A percentile compares a stretch with the other conserved stretches of the same genome.
Evolutionary conservation across 2,797 vertebrate species (phyloP).

Genomic region (Enteromius argenteus): DNA sequence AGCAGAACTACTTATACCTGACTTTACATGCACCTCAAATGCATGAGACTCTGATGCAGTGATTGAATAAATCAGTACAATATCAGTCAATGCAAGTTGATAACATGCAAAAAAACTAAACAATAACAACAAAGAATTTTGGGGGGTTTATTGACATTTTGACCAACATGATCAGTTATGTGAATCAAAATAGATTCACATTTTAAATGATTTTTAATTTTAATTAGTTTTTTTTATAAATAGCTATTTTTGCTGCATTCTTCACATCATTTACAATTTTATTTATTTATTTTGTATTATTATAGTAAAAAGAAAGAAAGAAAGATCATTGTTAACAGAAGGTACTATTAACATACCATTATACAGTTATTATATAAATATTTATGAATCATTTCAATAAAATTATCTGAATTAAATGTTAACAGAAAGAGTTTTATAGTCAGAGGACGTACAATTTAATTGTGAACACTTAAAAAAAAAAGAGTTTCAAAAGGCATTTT

Average conservation of each 20-base stretch:
- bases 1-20: neutral
- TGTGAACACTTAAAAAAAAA: neutral
- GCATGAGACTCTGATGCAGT: neutral
- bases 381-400: neutral
- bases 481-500: neutral
- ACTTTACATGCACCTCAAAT: conserved; percentile 1
- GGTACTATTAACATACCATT: neutral
- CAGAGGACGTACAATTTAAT: neutral
- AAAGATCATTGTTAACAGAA: too few species aligned
- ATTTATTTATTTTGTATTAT: too few species aligned
- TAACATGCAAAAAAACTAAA: neutral
- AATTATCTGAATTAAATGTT: neutral
- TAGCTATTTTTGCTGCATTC: neutral
- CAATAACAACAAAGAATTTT: too few species aligned
- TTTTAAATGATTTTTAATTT: neutral
- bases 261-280: neutral
- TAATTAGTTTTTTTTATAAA: too few species aligned
- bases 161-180: neutral
- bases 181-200: too few species aligned
- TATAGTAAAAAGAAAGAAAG: too few species aligned
- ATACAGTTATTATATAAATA: neutral
- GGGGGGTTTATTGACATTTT: neutral
- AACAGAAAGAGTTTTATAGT: neutral
- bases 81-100: neutral
- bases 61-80: neutral